A percentile compares a stretch with the other conserved stretches of the same genome.
Conservation (phyloP, 2,888 invertebrate genomes). For the Pilophorus perplexus region DNA sequence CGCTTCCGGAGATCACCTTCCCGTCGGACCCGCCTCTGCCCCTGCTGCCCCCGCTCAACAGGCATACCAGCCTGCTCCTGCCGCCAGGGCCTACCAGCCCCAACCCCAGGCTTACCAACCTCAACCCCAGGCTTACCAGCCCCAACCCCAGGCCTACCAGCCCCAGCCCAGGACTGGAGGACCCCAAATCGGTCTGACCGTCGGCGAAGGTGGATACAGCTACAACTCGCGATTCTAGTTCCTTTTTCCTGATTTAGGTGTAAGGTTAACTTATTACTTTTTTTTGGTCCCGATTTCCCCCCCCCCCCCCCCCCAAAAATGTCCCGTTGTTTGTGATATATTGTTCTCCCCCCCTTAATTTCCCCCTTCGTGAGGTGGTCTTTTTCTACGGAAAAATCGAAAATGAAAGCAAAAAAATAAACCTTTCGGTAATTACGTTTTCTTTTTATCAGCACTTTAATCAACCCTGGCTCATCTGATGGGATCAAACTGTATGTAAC, state of each 20-base stretch:
- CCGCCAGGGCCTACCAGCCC: constrained; percentile 33
- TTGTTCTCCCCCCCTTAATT: constrained; percentile 1
- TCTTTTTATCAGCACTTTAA: too few species aligned
- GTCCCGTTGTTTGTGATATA: constrained; percentile 23
- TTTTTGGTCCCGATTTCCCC: neutral
- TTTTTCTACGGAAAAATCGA: constrained; percentile 26
- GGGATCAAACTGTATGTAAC: too few species aligned
- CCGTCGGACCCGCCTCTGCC: constrained; percentile 49
- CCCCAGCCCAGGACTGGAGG: constrained; percentile 56
- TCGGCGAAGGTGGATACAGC: constrained; percentile 20
- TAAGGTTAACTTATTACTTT: constrained; percentile 38
- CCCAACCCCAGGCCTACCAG: constrained; percentile 56
- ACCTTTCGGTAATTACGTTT: too few species aligned
- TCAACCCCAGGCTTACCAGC: constrained; percentile 53
- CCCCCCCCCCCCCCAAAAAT: constrained; percentile 11
- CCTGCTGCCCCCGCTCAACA: constrained; percentile 47
- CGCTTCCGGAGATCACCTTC: constrained; percentile 75
- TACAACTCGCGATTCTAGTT: constrained; percentile 30
- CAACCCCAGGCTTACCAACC: constrained; percentile 53
- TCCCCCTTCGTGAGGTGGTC: constrained; percentile 15
- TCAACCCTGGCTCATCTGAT: too few species aligned
- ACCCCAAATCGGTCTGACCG: constrained; percentile 24
- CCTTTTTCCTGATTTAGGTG: constrained; percentile 17
- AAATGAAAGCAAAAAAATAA: neutral
- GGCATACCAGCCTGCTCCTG: constrained; percentile 52